phyloP scores from a whole-genome alignment of 2,113 vertebrate genomes.

The Perca flavescens region DNA sequence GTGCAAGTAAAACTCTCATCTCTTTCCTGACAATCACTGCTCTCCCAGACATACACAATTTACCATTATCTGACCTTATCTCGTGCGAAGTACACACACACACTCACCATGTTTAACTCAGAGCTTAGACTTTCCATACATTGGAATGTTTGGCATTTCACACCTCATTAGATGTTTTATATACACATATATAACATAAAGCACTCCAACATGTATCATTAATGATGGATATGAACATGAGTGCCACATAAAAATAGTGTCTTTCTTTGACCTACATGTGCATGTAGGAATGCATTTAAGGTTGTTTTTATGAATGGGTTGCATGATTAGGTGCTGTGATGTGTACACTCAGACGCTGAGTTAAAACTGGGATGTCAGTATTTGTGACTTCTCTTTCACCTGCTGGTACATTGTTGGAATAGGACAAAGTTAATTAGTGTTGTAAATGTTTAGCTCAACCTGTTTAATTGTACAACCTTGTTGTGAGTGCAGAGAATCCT shows the following conservation, averaged over 20 bases:
- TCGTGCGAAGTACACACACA: conserved; percentile 34
- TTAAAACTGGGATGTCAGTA: conserved; percentile 34
- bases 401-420: not conserved
- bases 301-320: conserved; percentile 40
- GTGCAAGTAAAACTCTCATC: not conserved
- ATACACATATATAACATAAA: conserved; percentile 4
- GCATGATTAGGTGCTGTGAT: conserved; percentile 11
- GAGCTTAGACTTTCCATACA: conserved; percentile 23
- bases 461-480: conserved; percentile 14
- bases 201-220: not conserved
- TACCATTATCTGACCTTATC: conserved; percentile 44
- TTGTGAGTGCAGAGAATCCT: not conserved
- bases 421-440: conserved; percentile 16
- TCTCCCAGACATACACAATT: conserved; percentile 30
- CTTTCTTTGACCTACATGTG: not conserved
- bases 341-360: conserved; percentile 33
- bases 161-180: conserved; percentile 57
- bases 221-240: conserved; percentile 5
- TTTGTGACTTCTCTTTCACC: not conserved
- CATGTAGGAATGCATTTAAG: conserved; percentile 8
- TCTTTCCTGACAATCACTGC: not conserved
- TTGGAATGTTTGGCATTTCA: conserved; percentile 53
- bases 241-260: not conserved
- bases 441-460: conserved; percentile 35
- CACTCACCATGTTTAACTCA: conserved; percentile 59